Evolutionary conservation across 2,113 vertebrate genomes (phyloP), one percentile per base, ranked within the genome.

Genomic region (Lampris megalopsis): DNA sequence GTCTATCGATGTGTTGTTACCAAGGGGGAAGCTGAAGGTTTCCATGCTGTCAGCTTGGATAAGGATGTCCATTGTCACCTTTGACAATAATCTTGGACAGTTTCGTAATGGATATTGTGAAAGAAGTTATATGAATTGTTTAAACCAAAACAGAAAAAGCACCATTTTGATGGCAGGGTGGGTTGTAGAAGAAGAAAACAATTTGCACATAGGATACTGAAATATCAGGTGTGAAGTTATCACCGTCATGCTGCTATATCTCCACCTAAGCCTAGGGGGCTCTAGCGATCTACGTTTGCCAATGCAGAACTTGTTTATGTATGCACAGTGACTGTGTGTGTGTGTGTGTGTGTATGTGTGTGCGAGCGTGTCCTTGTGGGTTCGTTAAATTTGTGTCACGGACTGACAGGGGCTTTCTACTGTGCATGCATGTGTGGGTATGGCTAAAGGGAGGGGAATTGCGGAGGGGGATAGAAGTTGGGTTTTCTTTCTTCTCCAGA

Each of bases 361-460:
- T 78, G 52, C 70, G 66, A 71, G 54, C 35, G 48, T 50, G 53
- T 62, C 24, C 24, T 48, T 38, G 52, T 3, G 24, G 80, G 74
- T 66, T 76, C 75, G 76, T 82, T 77, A 45, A 66, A 77, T 84
- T 77, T 78, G 70, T 86, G 82, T 86, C 81, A 77, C 66, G 63
- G 69, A 73, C 68, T 63, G 68, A 85, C 64, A n/a, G 74, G 53
- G 54, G 45, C 69, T 80, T 67, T 81, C 71, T 86, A 13, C 38
- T 66, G 47, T 13, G 52, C 78, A 57, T 75, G 50, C 63, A 56
- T 65, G 50, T 80, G 49, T 56, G 24, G 38, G 43, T 60, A 50
- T 1, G 47, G 10, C 13, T 24, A 38, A 71, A 59, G 11, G 13
- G 11, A 59, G 48, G 10, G 63, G 58, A 7, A 37, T 48, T 59